Conservation (phyloP, 2,113 vertebrate genomes). For the Aphelocoma coerulescens region DNA sequence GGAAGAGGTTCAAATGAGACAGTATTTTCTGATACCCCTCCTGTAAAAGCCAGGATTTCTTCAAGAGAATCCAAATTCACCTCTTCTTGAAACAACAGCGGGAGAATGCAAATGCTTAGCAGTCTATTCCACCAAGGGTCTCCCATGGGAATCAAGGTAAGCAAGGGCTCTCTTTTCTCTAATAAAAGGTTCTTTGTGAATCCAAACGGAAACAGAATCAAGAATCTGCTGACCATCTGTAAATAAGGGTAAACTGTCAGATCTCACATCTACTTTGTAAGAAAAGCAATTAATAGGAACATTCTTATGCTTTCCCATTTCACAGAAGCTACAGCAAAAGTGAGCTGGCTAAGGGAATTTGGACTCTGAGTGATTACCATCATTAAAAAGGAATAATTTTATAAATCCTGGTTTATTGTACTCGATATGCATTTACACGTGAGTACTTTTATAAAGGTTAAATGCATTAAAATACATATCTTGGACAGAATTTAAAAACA, state of each 20-base stretch:
- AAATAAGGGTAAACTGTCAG: neutral
- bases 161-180: neutral
- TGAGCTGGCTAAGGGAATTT: neutral
- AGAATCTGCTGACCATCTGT: neutral
- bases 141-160: neutral
- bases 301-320: neutral
- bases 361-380: neutral
- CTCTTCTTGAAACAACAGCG: neutral
- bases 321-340: neutral
- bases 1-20: neutral
- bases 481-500: neutral
- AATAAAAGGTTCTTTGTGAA: neutral
- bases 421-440: neutral
- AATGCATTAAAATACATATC: neutral
- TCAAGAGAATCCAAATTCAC: neutral
- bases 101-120: neutral
- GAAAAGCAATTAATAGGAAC: neutral
- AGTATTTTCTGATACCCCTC: neutral
- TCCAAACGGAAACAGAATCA: neutral
- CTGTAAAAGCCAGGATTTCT: neutral
- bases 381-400: neutral
- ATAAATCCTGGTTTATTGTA: neutral
- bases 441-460: neutral
- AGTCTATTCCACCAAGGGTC: neutral
- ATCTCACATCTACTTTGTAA: neutral